A percentile compares a stretch with the other conserved stretches of the same genome.
These are phyloP conservation scores for Phrynocephalus vlangalii DNA, from an alignment of 2,797 vertebrate species.

Conservation along the genomic window DNA sequence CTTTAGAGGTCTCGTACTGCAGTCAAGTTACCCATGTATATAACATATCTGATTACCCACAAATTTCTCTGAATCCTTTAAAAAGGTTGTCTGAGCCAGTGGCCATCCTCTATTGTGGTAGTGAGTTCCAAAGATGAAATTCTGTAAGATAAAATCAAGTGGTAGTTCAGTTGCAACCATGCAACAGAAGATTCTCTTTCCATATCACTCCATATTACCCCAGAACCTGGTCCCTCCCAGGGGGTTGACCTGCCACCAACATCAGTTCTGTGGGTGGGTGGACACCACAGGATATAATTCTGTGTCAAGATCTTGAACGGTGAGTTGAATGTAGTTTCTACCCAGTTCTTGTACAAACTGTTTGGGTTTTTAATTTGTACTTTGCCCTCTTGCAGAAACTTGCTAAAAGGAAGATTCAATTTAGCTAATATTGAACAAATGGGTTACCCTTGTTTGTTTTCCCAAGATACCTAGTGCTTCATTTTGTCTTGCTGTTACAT, in stretches of 20 bases:
- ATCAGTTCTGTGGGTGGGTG: background rate
- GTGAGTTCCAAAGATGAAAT: background rate
- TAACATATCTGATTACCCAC: background rate
- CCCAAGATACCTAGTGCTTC: conserved; percentile 45
- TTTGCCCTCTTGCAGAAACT: background rate
- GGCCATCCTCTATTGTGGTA: background rate
- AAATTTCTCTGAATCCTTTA: background rate
- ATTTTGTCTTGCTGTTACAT: conserved; percentile 35
- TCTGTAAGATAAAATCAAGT: background rate
- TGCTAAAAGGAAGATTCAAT: background rate
- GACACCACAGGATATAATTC: background rate
- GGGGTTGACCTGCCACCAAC: background rate
- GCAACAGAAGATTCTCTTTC: background rate
- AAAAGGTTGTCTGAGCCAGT: background rate
- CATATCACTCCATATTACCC: background rate
- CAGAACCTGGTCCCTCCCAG: background rate
- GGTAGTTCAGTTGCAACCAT: background rate
- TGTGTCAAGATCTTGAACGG: background rate
- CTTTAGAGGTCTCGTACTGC: background rate
- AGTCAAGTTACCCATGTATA: background rate
- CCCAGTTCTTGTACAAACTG: background rate
- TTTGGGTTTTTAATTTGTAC: background rate
- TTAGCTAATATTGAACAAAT: conserved; percentile 8
- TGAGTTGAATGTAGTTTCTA: background rate
- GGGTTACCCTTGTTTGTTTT: conserved; percentile 1